A percentile compares a stretch with the other conserved stretches of the same genome.
Conservation (phyloP, 2,888 invertebrate species). For the Drosophila subquinaria region DNA sequence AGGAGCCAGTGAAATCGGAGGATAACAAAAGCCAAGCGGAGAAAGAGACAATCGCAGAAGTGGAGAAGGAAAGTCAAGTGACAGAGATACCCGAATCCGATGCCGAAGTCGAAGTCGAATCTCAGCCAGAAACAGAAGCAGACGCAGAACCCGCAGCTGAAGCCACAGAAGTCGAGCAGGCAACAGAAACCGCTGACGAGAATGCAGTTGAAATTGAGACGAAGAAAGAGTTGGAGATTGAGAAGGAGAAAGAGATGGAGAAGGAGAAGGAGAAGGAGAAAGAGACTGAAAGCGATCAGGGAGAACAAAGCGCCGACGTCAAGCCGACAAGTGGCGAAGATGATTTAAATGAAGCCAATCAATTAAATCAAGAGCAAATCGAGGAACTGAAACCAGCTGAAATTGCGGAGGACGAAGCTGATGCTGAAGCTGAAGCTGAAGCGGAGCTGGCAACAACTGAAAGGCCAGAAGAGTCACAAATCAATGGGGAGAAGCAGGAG, state of each 20-base stretch:
- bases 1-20: conserved; percentile 45
- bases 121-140: conserved; percentile 2
- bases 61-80: conserved; percentile 15
- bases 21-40: conserved; percentile 24
- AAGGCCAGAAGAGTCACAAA: conserved; percentile 16
- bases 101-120: too few species aligned
- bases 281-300: conserved; percentile 13
- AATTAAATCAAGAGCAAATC: conserved; percentile 67
- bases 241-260: conserved; percentile 18
- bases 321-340: conserved; percentile 77
- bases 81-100: conserved; percentile 31
- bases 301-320: conserved; percentile 72
- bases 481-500: conserved; percentile 33
- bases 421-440: conserved; percentile 6
- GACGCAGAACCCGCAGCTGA: conserved; percentile 5
- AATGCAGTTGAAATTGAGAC: conserved; percentile 56
- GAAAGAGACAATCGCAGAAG: conserved; percentile 12
- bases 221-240: conserved; percentile 22
- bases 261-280: conserved; percentile 29
- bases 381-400: conserved; percentile 37
- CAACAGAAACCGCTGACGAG: conserved; percentile 23
- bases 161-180: conserved; percentile 29
- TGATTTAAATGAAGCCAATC: conserved; percentile 80
- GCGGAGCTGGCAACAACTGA: conserved; percentile 24
- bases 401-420: conserved; percentile 3